Base-by-base conservation (phyloP, 2,888 invertebrate genomes). In the Lamellibrachia satsuma region DNA sequence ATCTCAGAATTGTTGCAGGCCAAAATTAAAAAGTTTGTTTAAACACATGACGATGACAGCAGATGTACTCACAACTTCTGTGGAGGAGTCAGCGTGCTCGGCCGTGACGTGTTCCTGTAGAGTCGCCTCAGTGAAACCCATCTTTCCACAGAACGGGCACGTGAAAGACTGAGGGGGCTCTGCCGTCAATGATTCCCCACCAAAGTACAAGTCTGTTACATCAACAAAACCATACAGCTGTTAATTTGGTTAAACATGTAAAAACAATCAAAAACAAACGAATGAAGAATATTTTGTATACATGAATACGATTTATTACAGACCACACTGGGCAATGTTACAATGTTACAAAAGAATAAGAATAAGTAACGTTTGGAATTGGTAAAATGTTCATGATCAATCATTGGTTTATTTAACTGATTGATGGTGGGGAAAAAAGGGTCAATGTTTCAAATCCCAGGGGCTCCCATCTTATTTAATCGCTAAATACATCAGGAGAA, bases 91-190 rank as follows among this genome's bases (percentile, higher is more conserved):
- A 92, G 98, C 97, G 97, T 99, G 99, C 96, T 99, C 99, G 91
- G 98, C 97, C 93, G 98, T 96, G 27, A 97, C 96, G 95, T 97
- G 97, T 92, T 96, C 97, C 97, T 98, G 98, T 94, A 99, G 97
- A 92, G 98, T 98, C 91, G 98, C 97, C 97, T 99, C 99, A 93
- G 99, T 99, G 97, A 98, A 98, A 92, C 99, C 99, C 98, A 99
- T 98, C 96, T 98, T 98, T 95, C 98, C 98, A 97, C 99, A 99
- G 97, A 98, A 99, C 91, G 99, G 99, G 97, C 99, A 99, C 94
- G 99, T 99, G 97, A 99, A 98, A 94, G 99, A 98, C 97, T 99
- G 99, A 94, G 98, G 98, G 96, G 99, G 98, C 96, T 99, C 99
- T 95, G 98, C 97, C 95, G 96, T 95, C 93, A 98, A 97, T 96